Conservation (phyloP, 2,797 vertebrate genomes). For the Acropternis orthonyx region DNA sequence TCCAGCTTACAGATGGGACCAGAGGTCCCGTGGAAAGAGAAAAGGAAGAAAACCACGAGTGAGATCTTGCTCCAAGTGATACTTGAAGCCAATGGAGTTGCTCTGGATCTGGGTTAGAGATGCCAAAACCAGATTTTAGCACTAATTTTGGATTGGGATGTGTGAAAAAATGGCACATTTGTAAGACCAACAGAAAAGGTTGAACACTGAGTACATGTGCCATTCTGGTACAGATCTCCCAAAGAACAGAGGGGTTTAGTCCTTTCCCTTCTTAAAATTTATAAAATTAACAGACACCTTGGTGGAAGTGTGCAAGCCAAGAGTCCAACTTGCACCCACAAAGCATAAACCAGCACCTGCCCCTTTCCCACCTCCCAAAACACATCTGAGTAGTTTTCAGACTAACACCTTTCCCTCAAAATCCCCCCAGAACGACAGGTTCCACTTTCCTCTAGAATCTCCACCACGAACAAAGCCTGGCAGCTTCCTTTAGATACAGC, state of each 20-base stretch:
- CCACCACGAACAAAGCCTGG: background rate
- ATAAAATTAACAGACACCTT: background rate
- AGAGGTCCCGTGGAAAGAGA: background rate
- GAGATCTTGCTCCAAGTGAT: background rate
- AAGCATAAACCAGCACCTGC: background rate
- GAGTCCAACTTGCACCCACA: background rate
- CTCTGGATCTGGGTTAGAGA: background rate
- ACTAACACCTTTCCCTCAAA: background rate
- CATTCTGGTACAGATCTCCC: background rate
- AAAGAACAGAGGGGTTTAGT: background rate
- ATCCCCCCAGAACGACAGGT: background rate
- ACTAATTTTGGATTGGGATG: background rate
- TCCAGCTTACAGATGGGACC: background rate
- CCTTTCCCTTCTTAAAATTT: background rate
- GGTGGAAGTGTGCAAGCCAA: background rate
- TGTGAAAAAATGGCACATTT: background rate
- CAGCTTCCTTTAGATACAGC: background rate
- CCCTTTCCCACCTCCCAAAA: background rate
- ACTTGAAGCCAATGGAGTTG: background rate
- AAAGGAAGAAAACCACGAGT: background rate
- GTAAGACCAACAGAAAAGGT: background rate
- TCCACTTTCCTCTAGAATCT: background rate
- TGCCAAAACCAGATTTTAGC: background rate
- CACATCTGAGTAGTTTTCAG: background rate
- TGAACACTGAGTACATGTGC: accelerated